These are phyloP conservation scores for Drosophila cracens DNA, from an alignment of 2,888 invertebrate genomes.

Conservation along the genomic window DNA sequence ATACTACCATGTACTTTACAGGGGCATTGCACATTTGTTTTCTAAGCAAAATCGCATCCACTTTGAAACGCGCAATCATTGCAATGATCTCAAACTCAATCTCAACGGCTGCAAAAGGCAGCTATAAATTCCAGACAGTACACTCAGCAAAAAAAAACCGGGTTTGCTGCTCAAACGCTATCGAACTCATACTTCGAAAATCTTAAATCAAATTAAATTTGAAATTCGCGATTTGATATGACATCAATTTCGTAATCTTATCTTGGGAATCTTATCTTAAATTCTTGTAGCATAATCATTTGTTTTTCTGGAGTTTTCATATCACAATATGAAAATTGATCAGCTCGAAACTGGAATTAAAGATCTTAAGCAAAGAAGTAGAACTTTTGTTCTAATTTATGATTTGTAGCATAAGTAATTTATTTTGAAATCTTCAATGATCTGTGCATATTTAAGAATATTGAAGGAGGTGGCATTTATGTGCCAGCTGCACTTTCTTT, in stretches of 20 bases:
- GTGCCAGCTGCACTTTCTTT: background rate
- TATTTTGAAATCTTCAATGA: background rate
- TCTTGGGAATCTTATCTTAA: background rate
- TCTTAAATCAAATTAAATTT: background rate
- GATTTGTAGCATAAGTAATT: background rate
- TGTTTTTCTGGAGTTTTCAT: background rate
- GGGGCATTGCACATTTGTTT: constrained; percentile 35
- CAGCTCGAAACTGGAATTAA: background rate
- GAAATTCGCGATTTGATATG: background rate
- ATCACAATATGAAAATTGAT: background rate
- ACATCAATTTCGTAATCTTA: background rate
- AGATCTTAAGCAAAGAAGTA: background rate
- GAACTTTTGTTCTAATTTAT: background rate
- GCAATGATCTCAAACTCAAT: constrained; percentile 56
- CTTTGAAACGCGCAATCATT: constrained; percentile 44
- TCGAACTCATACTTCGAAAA: background rate
- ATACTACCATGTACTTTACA: background rate
- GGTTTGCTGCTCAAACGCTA: background rate
- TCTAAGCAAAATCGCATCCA: constrained; percentile 48
- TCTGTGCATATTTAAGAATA: background rate
- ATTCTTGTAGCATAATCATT: background rate
- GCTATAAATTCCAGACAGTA: constrained; percentile 45
- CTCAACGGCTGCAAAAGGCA: constrained; percentile 62
- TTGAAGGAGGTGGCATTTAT: background rate
- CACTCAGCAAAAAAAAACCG: background rate